phyloP scores from a whole-genome alignment of 35 echinoderm and acorn worm genomes.

The Strongylocentrotus purpuratus region DNA sequence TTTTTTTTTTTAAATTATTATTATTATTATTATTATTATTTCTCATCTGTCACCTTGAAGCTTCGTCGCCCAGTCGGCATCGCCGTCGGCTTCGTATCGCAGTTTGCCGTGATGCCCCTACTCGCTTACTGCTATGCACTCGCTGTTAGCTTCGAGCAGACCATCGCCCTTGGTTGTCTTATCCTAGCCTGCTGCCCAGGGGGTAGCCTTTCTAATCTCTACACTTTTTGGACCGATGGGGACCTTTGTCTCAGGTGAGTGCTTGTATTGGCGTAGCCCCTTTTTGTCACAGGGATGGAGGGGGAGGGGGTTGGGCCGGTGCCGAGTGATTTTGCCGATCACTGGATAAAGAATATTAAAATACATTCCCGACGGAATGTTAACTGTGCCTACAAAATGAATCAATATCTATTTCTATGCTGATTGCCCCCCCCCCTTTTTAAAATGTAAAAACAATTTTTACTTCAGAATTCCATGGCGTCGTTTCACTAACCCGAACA shows the following conservation, averaged over 20 bases:
- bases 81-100: slow-evolving; percentile 66
- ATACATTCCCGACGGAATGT: too few species aligned
- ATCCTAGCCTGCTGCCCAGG: slow-evolving; percentile 67
- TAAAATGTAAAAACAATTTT: too few species aligned
- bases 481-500: too few species aligned
- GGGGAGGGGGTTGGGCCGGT: too few species aligned
- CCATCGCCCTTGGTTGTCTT: slow-evolving; percentile 66
- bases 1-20: too few species aligned
- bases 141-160: slow-evolving; percentile 39
- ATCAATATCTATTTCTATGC: too few species aligned
- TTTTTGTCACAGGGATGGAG: neutral
- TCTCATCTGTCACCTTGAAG: neutral
- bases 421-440: too few species aligned
- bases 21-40: too few species aligned
- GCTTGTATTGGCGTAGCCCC: neutral
- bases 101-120: slow-evolving; percentile 73
- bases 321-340: too few species aligned
- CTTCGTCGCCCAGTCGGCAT: slow-evolving; percentile 64
- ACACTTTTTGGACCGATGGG: slow-evolving; percentile 70
- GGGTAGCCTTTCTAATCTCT: slow-evolving; percentile 70
- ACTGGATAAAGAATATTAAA: too few species aligned
- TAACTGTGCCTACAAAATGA: too few species aligned
- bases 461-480: too few species aligned
- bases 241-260: slow-evolving; percentile 77
- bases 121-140: slow-evolving; percentile 54